Conservation (phyloP, 2,113 vertebrate species). For the Gulo gulo region DNA sequence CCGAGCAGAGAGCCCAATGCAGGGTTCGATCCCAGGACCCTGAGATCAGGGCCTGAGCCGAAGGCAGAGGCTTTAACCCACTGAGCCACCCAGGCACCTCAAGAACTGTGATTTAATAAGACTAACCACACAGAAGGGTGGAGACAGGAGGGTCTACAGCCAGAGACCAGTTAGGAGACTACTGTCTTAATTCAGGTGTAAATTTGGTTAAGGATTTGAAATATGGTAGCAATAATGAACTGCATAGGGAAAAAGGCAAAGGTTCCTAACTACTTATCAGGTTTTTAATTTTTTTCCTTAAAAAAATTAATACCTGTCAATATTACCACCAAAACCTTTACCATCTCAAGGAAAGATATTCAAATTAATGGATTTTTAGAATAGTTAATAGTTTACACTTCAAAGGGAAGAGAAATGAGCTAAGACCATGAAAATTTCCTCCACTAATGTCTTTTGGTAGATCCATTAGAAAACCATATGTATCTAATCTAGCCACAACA, state of each 20-base stretch:
- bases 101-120: background rate
- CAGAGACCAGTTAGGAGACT: background rate
- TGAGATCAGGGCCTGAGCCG: no score
- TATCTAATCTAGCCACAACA: constrained; percentile 82
- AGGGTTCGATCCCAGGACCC: no score
- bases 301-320: background rate
- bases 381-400: constrained; percentile 66
- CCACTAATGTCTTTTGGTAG: constrained; percentile 81
- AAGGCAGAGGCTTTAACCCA: no score
- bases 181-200: background rate
- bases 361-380: constrained; percentile 73
- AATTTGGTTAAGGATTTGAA: background rate
- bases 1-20: no score
- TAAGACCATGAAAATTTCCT: constrained; percentile 77
- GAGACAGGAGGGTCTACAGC: background rate
- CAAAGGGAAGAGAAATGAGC: constrained; percentile 53
- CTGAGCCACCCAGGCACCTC: no score
- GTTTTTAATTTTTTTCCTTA: background rate
- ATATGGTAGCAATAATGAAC: background rate
- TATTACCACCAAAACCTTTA: constrained; percentile 42
- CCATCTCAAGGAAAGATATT: constrained; percentile 67
- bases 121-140: background rate
- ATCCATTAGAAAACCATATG: constrained; percentile 82
- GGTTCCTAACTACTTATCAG: background rate
- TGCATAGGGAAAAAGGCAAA: background rate